Percentiles rank a stretch among this genome's conserved stretches.
These are phyloP conservation scores for Hippoglossus stenolepis DNA, from an alignment of 2,113 vertebrate genomes.

Conservation along the genomic window DNA sequence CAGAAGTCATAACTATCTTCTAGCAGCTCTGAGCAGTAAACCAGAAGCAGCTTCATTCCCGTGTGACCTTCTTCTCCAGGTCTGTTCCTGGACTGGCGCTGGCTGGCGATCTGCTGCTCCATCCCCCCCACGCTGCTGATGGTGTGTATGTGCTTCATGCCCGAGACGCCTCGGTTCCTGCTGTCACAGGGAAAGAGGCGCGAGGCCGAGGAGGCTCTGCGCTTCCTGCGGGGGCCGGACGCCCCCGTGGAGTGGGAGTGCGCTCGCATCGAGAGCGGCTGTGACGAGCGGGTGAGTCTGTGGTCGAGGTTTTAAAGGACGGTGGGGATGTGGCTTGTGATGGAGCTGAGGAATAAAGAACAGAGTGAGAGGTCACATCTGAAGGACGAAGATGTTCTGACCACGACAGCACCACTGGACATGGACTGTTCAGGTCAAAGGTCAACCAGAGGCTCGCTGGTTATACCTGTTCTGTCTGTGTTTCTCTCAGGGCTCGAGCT, in stretches of 20 bases:
- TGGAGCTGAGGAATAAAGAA: too few species aligned
- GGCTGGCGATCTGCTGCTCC: slow-evolving; percentile 90
- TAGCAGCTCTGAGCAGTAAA: too few species aligned
- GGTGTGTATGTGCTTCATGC: slow-evolving; percentile 90
- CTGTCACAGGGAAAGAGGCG: slow-evolving; percentile 79
- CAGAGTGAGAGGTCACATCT: too few species aligned
- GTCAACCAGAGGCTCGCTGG: too few species aligned
- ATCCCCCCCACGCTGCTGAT: slow-evolving; percentile 87
- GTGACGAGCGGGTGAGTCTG: slow-evolving; percentile 82
- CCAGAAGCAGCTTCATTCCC: not conserved
- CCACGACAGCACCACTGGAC: too few species aligned
- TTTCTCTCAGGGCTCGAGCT: slow-evolving; percentile 69
- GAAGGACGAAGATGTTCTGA: too few species aligned
- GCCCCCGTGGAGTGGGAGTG: slow-evolving; percentile 85
- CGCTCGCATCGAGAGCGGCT: slow-evolving; percentile 79
- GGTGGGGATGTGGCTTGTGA: too few species aligned
- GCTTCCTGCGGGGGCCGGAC: slow-evolving; percentile 88
- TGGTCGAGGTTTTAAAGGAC: not conserved
- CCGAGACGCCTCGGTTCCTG: slow-evolving; percentile 91
- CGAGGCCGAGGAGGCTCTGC: slow-evolving; percentile 86
- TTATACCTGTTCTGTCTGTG: not conserved
- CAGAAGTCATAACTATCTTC: too few species aligned
- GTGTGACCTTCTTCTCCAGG: slow-evolving; percentile 33
- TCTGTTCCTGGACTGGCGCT: slow-evolving; percentile 88
- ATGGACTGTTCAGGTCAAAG: not conserved